Evolutionary conservation across 2,888 invertebrate species (phyloP).

Genomic region (Xestia xanthographa): DNA sequence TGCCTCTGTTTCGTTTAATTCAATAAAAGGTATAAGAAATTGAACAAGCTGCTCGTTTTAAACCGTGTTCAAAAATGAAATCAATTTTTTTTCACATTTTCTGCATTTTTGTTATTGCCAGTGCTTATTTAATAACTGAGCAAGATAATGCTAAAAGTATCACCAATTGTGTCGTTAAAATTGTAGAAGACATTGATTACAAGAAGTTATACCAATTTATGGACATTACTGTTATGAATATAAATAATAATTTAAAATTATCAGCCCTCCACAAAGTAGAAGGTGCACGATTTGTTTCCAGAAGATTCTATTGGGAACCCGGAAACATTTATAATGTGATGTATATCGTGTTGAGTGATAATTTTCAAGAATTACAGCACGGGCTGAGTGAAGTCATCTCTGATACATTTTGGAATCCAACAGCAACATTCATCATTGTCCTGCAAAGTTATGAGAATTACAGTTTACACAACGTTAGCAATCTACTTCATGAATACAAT

Average conservation of each 20-base stretch:
- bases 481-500: slow-evolving; percentile 61
- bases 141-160: slow-evolving; percentile 6
- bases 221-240: slow-evolving; percentile 69
- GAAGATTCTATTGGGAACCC: slow-evolving; percentile 59
- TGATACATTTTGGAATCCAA: slow-evolving; percentile 71
- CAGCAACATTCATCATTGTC: slow-evolving; percentile 70
- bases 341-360: slow-evolving; percentile 66
- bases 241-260: slow-evolving; percentile 58
- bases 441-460: slow-evolving; percentile 56
- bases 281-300: slow-evolving; percentile 64
- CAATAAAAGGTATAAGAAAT: not conserved
- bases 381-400: slow-evolving; percentile 57
- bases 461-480: slow-evolving; percentile 58
- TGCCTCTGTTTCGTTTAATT: not conserved
- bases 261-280: slow-evolving; percentile 61
- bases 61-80: slow-evolving; percentile 26
- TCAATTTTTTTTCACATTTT: not conserved
- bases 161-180: slow-evolving; percentile 61
- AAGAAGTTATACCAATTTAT: slow-evolving; percentile 5
- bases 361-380: slow-evolving; percentile 63
- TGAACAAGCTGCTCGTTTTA: not conserved
- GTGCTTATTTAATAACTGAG: slow-evolving; percentile 26
- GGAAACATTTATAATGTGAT: slow-evolving; percentile 58
- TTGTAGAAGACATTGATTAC: slow-evolving; percentile 57
- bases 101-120: slow-evolving; percentile 1